Base-by-base conservation (phyloP, 2,888 invertebrate species). In the Coelopa pilipes region DNA sequence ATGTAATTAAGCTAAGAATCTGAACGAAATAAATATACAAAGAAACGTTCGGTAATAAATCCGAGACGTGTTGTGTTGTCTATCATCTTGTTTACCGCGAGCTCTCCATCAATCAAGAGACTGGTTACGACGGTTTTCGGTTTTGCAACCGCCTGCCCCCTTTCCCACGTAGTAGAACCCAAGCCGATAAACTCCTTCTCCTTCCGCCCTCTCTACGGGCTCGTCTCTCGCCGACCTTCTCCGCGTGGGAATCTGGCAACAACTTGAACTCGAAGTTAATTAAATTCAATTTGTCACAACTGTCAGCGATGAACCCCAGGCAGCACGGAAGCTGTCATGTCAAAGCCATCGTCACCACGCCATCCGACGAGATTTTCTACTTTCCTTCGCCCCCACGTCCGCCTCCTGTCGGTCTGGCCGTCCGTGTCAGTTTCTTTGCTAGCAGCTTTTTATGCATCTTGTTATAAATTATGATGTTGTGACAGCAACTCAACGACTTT, bases 261-360 rank as follows among this genome's bases (percentile, higher is more conserved):
- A 55, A 71, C n/a, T 71, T 63, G 53, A 63, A 65, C 53, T 65
- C 46, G 46, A 65, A 63, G 65, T 65, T 65, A 55, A 71, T 71
- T 55, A 71, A 71, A 65, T 65, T 63, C 70, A 71, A 63, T 53
- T 71, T 65, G 65, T 55, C 63, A 50, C 63, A 63, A 65, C 65
- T 63, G 63, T 71, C 65, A 63, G 17, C 21, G 63, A 47, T 45
- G 34, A 34, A 71, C n/a, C 55, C 34, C 34, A 53, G 65, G 19
- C 57, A 24, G 53, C 71, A 45, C 65, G 46, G 50, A 5, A 17
- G 46, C 24, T 71, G 53, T 59, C 45, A 13, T 59, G 15, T 17
- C 57, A 45, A 46, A 34, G 2, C 53, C 19, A 17, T n/a, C 46
- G 57, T 10, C 66, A 15, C 66, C n/a, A 21, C 21, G 12, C 13